Percentiles rank a stretch among this genome's conserved stretches.
Conservation (phyloP, 2,113 vertebrate species). For the Rattus norvegicus region GRCr8 NC_086026.1:128348001-128348500, state of each 20-base stretch:
- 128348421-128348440: not conserved
- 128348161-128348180: not conserved
- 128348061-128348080: not conserved
- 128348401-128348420: not conserved
- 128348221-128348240: not conserved
- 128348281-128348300: not conserved
- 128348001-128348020: not conserved
- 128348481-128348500: no score
- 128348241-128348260: not conserved
- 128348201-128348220: not conserved
- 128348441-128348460: fast-evolving
- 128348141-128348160: not conserved
- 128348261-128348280: not conserved
- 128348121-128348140: not conserved
- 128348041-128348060: not conserved
- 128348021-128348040: not conserved
- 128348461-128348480: not conserved
- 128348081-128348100: not conserved
- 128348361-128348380: not conserved
- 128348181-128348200: not conserved
- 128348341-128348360: not conserved
- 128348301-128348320: not conserved
- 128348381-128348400: not conserved
- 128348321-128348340: not conserved
- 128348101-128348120: not conserved